Conservation (phyloP, 2,797 vertebrate genomes). For the Lithobates sylvaticus region DNA sequence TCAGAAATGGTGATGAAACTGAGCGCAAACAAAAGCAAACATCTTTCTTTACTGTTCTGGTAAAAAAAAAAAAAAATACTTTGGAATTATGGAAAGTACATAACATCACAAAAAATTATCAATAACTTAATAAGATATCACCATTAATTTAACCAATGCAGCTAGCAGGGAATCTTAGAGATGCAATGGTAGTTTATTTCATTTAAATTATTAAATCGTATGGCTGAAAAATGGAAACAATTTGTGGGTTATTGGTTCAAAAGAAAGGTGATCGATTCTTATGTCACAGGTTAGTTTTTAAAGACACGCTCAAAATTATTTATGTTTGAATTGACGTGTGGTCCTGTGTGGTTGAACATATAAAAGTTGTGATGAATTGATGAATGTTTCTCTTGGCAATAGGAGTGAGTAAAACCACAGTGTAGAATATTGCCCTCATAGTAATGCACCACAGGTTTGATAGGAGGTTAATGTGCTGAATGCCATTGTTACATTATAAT, state of each 20-base stretch:
- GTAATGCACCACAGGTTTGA: too few relatives aligned
- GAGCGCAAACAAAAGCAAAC: conserved; percentile 34
- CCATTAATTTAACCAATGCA: neutral
- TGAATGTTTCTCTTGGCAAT: too few relatives aligned
- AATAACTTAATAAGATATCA: too few relatives aligned
- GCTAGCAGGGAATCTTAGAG: neutral
- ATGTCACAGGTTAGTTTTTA: neutral
- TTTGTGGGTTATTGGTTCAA: neutral
- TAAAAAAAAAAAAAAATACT: neutral
- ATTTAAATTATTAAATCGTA: neutral
- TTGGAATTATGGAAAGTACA: conserved; percentile 1
- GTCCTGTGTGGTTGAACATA: too few relatives aligned
- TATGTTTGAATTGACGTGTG: too few relatives aligned
- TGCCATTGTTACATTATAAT: too few relatives aligned
- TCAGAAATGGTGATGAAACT: conserved; percentile 32
- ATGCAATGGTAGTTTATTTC: neutral
- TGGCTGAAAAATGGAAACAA: neutral
- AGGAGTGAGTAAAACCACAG: too few relatives aligned
- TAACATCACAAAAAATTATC: neutral
- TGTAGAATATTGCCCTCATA: too few relatives aligned
- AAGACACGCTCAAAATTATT: too few relatives aligned
- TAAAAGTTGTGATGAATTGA: too few relatives aligned
- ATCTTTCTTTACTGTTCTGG: conserved; percentile 21
- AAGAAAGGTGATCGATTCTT: neutral
- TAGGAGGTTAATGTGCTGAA: too few relatives aligned